phyloP scores from a whole-genome alignment of 1,140 invertebrate species.

The Bradysia coprophila region DNA sequence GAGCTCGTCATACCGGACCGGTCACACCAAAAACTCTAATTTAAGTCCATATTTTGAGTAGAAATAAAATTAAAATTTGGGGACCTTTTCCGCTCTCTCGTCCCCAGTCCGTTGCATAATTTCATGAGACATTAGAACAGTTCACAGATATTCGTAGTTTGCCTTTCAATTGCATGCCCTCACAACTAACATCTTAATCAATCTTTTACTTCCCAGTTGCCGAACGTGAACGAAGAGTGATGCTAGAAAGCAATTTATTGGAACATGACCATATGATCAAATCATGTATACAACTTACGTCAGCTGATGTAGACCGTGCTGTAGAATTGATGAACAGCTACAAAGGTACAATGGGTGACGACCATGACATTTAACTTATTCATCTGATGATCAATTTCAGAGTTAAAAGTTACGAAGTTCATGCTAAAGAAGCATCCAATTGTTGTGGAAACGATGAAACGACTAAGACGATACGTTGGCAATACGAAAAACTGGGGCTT shows the following conservation, averaged over 20 bases:
- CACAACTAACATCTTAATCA: no score
- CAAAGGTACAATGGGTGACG: conserved; percentile 15
- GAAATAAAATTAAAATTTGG: no score
- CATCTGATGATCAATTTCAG: conserved; percentile 35
- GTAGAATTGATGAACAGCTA: conserved; percentile 39
- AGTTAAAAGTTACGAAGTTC: conserved; percentile 46
- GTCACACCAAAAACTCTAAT: no score
- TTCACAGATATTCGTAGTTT: no score
- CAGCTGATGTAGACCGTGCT: conserved; percentile 43
- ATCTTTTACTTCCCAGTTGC: no score
- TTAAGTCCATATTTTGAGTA: no score
- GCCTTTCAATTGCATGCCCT: no score
- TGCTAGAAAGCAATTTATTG: background rate
- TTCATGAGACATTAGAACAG: no score
- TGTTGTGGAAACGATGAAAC: conserved; percentile 56
- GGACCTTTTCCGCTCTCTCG: no score
- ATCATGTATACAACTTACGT: background rate
- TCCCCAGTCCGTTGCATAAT: no score
- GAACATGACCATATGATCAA: conserved; percentile 1
- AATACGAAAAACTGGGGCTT: conserved; percentile 53
- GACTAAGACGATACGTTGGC: conserved; percentile 51
- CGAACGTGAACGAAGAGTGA: no score
- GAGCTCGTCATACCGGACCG: no score
- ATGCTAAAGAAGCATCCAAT: conserved; percentile 76
- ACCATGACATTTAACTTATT: conserved; percentile 11